Percentiles rank a stretch among this genome's conserved stretches.
phyloP scores from a whole-genome alignment of 2,888 invertebrate species.

The Ashinkailepas kermadecensis region DNA sequence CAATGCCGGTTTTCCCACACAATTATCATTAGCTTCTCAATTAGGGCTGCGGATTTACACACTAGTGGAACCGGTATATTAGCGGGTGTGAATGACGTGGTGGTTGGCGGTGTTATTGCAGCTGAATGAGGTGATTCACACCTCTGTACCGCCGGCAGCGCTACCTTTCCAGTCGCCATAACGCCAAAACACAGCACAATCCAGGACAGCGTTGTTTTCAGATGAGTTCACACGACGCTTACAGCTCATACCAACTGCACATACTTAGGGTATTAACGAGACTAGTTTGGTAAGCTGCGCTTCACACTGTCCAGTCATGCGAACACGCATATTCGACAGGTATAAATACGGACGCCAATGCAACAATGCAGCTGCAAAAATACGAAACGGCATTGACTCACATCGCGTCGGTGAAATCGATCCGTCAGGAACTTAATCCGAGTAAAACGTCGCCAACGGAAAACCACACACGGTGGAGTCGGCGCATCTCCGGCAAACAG shows the following conservation, averaged over 20 bases:
- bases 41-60: too few relatives aligned
- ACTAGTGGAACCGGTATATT: too few relatives aligned
- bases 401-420: neutral
- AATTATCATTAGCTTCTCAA: too few relatives aligned
- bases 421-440: neutral
- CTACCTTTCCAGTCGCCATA: too few relatives aligned
- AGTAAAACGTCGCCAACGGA: neutral
- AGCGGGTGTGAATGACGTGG: too few relatives aligned
- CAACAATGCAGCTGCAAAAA: neutral
- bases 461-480: neutral
- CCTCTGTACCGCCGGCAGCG: too few relatives aligned
- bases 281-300: constrained; percentile 11
- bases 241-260: neutral
- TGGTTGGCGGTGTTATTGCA: too few relatives aligned
- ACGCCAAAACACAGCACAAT: neutral
- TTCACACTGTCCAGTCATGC: neutral
- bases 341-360: neutral
- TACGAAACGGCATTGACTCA: neutral
- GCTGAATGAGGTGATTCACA: too few relatives aligned
- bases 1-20: too few relatives aligned
- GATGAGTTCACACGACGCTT: neutral
- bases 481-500: neutral
- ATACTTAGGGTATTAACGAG: neutral
- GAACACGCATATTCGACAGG: neutral
- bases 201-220: neutral